Base-by-base conservation (phyloP, 2,797 vertebrate species). In the Onychomys leucogaster region DNA sequence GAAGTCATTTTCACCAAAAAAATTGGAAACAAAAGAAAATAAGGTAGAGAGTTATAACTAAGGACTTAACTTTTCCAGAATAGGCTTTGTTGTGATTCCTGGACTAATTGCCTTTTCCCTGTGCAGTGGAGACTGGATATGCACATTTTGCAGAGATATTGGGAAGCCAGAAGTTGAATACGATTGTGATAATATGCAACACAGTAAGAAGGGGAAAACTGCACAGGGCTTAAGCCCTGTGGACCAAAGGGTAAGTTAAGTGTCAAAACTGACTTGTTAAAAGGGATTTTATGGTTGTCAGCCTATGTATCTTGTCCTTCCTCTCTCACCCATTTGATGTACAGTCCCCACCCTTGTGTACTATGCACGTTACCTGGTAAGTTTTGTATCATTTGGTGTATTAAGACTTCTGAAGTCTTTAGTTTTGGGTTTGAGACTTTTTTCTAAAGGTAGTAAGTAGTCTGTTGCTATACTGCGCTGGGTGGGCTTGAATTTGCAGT, bases 121-220 rank as follows among this genome's bases (percentile, higher is more conserved):
- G 46, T 98, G 92, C 63, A 99, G 99, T 98, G 99, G 99, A 83
- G 99, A 99, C 95, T 99, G 99, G 99, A 99, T 99, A 98, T 99
- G 99, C 98, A 99, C 99, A 0, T 99, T 99, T 98, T 99, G 99
- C 98, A 99, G 99, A 98, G 99, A 99, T 98, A 98, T 99, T 92
- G 98, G 98, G 89, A 99, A 98, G 80, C 99, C 99, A 37, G 99
- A 99, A 98, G 99, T 99, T n/a, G 99, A 99, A 97, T 99, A 99
- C 97, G 99, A 99, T 98, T 99, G 99, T 94, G 99, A 99, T 97
- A 99, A 99, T 98, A 99, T 98, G 93, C 99, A 99, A 27, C 99
- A 99, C 91, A 99, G 97, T 98, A 99, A 99, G 98, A 99, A 99
- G 98, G 98, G 98, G 96, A 99, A 99, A 98, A 99, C 98, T 65